Evolutionary conservation across 2,797 vertebrate genomes (phyloP).

Genomic region (Holocentrus rufus): DNA sequence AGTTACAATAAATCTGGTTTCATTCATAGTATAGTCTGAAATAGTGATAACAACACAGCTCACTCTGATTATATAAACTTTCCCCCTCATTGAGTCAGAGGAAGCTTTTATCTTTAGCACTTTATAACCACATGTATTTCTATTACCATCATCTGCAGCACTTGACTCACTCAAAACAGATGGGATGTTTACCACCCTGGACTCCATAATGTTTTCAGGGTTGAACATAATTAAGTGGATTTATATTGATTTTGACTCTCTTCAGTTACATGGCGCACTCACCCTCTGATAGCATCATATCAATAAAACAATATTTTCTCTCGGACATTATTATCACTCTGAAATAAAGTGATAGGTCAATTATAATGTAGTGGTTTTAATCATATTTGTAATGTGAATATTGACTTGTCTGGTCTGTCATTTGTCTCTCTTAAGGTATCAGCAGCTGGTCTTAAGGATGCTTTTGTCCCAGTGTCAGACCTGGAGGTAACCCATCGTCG

Average conservation of each 20-base stretch:
- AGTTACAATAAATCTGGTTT: slow-evolving; percentile 27
- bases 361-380: neutral
- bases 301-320: too few relatives aligned
- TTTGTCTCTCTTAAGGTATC: slow-evolving; percentile 51
- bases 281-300: neutral
- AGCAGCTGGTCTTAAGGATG: slow-evolving; percentile 69
- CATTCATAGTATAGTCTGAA: neutral
- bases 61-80: slow-evolving; percentile 30
- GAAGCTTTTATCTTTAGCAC: slow-evolving; percentile 42
- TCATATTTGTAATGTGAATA: neutral
- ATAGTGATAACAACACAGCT: neutral
- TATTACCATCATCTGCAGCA: slow-evolving; percentile 26
- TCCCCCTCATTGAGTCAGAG: slow-evolving; percentile 42
- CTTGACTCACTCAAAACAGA: slow-evolving; percentile 13
- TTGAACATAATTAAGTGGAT: slow-evolving; percentile 2
- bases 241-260: slow-evolving; percentile 14
- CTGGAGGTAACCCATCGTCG: slow-evolving; percentile 75
- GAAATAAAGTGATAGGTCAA: neutral
- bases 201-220: slow-evolving; percentile 11
- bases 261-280: neutral
- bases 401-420: slow-evolving; percentile 1
- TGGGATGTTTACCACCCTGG: slow-evolving; percentile 2
- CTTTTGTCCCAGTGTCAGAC: slow-evolving; percentile 50
- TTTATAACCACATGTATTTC: slow-evolving; percentile 48
- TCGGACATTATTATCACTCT: too few relatives aligned